A percentile compares a stretch with the other conserved stretches of the same genome.
phyloP scores from a whole-genome alignment of 2,113 vertebrate species.

The Cephalopterus ornatus region DNA sequence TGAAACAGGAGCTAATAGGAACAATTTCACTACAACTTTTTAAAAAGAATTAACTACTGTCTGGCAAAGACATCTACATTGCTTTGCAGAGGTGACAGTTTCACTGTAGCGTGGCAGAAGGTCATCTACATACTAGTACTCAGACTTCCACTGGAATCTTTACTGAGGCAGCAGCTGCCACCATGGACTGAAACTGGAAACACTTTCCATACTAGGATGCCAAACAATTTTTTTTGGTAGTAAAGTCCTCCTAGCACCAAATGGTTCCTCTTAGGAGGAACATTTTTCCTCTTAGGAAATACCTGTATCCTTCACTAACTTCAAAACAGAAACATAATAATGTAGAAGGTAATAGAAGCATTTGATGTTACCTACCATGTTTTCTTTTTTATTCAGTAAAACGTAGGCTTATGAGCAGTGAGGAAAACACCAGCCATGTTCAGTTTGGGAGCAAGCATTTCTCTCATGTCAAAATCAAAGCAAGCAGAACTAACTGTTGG shows the following conservation, averaged over 20 bases:
- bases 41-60: not conserved
- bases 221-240: not conserved
- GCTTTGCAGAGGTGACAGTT: not conserved
- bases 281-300: not conserved
- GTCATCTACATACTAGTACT: not conserved
- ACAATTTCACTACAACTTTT: not conserved
- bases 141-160: not conserved
- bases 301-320: not conserved
- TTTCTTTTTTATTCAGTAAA: slow-evolving; percentile 19
- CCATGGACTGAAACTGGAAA: not conserved
- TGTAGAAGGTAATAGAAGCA: not conserved
- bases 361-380: slow-evolving; percentile 5
- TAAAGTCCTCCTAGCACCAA: not conserved
- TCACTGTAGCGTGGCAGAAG: not conserved
- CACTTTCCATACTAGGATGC: not conserved
- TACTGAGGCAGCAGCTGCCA: not conserved
- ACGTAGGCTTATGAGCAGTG: not conserved
- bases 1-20: not conserved
- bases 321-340: not conserved
- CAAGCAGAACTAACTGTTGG: slow-evolving; percentile 17
- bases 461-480: not conserved
- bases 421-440: not conserved
- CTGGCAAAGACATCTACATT: not conserved
- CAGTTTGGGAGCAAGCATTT: not conserved
- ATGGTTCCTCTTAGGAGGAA: not conserved